Conservation (phyloP, 2,113 vertebrate genomes). For the Acrocephalus arundinaceus region DNA sequence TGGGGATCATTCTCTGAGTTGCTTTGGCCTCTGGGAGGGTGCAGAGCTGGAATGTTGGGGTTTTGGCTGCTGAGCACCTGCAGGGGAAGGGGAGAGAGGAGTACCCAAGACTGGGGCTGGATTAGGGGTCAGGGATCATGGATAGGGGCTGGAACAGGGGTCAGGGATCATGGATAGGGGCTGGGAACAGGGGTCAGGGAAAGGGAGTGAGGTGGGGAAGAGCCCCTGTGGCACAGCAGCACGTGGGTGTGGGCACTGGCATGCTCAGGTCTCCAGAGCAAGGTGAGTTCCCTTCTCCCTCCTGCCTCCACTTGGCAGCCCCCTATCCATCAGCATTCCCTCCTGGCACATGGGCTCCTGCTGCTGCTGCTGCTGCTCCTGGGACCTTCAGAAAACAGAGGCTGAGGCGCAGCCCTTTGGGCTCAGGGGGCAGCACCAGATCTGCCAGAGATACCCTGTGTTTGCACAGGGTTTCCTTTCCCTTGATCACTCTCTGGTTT, state of each 20-base stretch:
- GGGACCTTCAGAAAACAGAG: background rate
- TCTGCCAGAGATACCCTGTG: background rate
- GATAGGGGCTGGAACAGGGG: background rate
- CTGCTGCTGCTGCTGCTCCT: background rate
- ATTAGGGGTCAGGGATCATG: background rate
- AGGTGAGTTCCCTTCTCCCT: background rate
- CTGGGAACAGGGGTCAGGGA: background rate
- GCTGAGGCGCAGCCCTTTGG: background rate
- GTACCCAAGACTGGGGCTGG: too few species aligned
- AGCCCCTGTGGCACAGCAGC: background rate
- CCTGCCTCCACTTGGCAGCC: background rate
- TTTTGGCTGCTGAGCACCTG: background rate
- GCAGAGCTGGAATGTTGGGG: background rate
- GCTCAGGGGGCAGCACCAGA: background rate
- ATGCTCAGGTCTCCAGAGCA: rapidly evolving
- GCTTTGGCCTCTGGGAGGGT: background rate
- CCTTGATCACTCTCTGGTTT: background rate
- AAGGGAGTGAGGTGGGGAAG: rapidly evolving
- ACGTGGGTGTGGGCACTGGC: rapidly evolving
- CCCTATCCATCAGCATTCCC: background rate
- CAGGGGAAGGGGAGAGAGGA: background rate
- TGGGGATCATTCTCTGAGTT: background rate
- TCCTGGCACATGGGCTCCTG: background rate
- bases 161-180: background rate
- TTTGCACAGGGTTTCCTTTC: conserved; percentile 21